Evolutionary conservation across 2,113 vertebrate genomes (phyloP).

Genomic region (Leptobrachium ailaonicum): DNA sequence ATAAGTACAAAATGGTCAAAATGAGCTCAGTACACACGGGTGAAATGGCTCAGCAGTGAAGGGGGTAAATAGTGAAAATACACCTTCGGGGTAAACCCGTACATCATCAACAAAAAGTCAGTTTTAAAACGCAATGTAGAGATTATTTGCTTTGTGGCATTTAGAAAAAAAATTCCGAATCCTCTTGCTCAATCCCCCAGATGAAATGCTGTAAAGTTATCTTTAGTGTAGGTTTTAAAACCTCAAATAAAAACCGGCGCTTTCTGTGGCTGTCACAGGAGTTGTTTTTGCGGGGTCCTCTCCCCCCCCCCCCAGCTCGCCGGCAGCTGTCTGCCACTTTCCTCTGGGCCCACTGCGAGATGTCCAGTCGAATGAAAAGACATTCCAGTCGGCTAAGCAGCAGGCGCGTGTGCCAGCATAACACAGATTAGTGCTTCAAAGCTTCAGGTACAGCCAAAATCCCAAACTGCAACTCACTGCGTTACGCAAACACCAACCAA

Average conservation of each 20-base stretch:
- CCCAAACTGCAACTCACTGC: neutral
- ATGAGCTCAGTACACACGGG: no score
- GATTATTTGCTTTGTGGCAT: no score
- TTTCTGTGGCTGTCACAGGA: constrained; percentile 47
- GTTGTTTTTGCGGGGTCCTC: constrained; percentile 57
- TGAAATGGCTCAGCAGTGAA: no score
- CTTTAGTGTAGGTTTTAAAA: neutral
- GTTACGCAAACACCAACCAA: neutral
- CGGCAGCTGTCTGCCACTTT: constrained; percentile 58
- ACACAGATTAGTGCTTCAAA: constrained; percentile 38
- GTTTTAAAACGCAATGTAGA: no score
- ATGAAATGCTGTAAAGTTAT: no score
- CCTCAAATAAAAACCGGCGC: constrained; percentile 23
- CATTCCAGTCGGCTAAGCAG: constrained; percentile 65
- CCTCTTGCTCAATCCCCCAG: no score
- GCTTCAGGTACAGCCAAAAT: neutral
- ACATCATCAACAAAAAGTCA: no score
- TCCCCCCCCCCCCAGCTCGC: constrained; percentile 39
- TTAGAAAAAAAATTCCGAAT: no score
- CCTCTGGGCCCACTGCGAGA: constrained; percentile 60
- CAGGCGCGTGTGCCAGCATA: constrained; percentile 58
- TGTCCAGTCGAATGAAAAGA: constrained; percentile 63
- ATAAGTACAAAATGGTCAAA: no score
- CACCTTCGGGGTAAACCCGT: no score
- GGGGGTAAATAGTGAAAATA: no score